These are phyloP conservation scores for Phlogophora meticulosa DNA, from an alignment of 2,888 invertebrate species.

Conservation along the genomic window DNA sequence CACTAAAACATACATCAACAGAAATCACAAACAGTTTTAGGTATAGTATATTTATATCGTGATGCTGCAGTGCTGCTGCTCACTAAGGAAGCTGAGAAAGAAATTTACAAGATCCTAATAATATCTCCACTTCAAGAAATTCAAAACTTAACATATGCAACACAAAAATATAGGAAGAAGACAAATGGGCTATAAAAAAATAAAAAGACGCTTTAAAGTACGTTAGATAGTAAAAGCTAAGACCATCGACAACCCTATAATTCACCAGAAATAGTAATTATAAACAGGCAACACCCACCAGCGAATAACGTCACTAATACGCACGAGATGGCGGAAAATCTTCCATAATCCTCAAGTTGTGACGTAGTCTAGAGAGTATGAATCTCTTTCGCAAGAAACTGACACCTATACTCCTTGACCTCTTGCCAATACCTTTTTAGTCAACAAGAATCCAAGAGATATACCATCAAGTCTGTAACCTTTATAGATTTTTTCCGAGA, in stretches of 20 bases:
- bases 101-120: too few species aligned
- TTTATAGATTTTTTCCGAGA: constrained; percentile 9
- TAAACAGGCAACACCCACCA: constrained; percentile 19
- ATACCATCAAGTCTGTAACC: constrained; percentile 15
- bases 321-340: constrained; percentile 30
- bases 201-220: not conserved
- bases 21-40: too few species aligned
- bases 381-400: not conserved
- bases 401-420: constrained; percentile 28
- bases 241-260: constrained; percentile 37
- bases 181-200: not conserved
- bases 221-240: not conserved
- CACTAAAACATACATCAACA: too few species aligned
- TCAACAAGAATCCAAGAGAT: not conserved
- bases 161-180: too few species aligned
- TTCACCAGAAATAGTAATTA: constrained; percentile 26
- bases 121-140: too few species aligned
- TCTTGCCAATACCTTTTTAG: constrained; percentile 3
- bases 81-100: too few species aligned
- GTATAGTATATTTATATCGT: too few species aligned
- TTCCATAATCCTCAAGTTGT: constrained; percentile 15
- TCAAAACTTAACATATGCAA: too few species aligned
- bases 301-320: constrained; percentile 26
- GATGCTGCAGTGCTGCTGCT: too few species aligned
- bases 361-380: not conserved